Evolutionary conservation across 2,888 invertebrate genomes (phyloP), one percentile per base, ranked within the genome.

Genomic region (Meteorus colon): DNA sequence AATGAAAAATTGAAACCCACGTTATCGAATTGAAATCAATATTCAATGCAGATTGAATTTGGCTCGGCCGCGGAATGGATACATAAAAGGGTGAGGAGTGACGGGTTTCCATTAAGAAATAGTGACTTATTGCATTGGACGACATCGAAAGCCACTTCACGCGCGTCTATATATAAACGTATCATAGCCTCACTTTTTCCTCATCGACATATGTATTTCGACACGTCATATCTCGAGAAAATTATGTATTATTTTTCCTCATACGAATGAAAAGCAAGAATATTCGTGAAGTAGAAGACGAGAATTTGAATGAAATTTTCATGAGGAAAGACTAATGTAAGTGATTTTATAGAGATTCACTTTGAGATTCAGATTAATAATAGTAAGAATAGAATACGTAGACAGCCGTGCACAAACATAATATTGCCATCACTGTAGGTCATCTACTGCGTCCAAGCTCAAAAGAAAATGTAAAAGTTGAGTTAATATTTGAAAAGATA

Each of bases 21-120:
- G 83, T 82, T 87, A 87, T 88, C 87, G 84, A 84, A 88, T 87
- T 86, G 87, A 80, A 87, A 88, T 88, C 86, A 87, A 88, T 88
- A 87, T 87, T 86, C 87, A 87, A 86, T 87, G 86, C 84, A 87
- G 86, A 87, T 87, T 85, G 87, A 87, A 86, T 86, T 81, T 81
- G 81, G 75, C 75, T 79, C 75, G 74, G 74, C 37, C 75, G 67
- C 55, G 60, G 75, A 77, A 73, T 69, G 76, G 78, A 55, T 76
- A 80, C 79, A 78, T 80, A 81, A 79, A 82, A 81, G 81, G 81
- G 60, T 74, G 79, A 76, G 77, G 79, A 81, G 79, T 83, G 85
- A 84, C 85, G 83, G 83, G 75, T 80, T 82, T 86, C 86, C 84
- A 86, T 86, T 86, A 86, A 84, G 82, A 83, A 85, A 86, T 84